phyloP scores from a whole-genome alignment of 2,888 invertebrate species.

The Caenorhabditis becei region DNA sequence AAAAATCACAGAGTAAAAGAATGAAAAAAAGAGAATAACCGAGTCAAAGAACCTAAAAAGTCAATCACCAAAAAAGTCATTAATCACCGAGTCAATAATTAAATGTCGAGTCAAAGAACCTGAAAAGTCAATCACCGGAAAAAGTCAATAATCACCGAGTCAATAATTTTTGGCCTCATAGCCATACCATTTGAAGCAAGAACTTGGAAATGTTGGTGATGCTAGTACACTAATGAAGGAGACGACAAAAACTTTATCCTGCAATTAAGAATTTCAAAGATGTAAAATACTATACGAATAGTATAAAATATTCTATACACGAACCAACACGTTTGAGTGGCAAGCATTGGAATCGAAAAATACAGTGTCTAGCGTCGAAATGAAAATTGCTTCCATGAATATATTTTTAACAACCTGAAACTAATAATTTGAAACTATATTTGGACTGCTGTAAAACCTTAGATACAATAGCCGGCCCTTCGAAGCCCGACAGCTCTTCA shows the following conservation, averaged over 20 bases:
- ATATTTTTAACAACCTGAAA: constrained; percentile 37
- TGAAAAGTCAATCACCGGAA: too few relatives aligned
- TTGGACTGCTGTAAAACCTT: too few relatives aligned
- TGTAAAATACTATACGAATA: too few relatives aligned
- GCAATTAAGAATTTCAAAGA: too few relatives aligned
- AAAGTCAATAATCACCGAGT: too few relatives aligned
- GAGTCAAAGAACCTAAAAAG: too few relatives aligned
- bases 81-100: too few relatives aligned
- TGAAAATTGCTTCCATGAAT: constrained; percentile 55
- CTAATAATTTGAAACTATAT: too few relatives aligned
- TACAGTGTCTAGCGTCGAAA: constrained; percentile 23
- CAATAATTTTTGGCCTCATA: constrained; percentile 56
- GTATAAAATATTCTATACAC: constrained; percentile 15
- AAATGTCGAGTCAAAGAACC: too few relatives aligned
- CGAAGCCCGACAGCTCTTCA: neutral
- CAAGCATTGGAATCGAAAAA: constrained; percentile 48
- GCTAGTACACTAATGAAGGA: constrained; percentile 40
- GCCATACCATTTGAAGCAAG: constrained; percentile 48
- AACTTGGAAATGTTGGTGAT: constrained; percentile 33
- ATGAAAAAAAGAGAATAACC: too few relatives aligned
- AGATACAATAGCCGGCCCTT: constrained; percentile 33
- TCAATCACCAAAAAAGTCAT: too few relatives aligned
- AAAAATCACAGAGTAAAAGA: too few relatives aligned
- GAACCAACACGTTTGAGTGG: constrained; percentile 54
- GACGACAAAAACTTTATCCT: constrained; percentile 36